These are phyloP conservation scores for Monodelphis domestica DNA, from an alignment of 2,797 vertebrate species.

Conservation along the genomic window DNA sequence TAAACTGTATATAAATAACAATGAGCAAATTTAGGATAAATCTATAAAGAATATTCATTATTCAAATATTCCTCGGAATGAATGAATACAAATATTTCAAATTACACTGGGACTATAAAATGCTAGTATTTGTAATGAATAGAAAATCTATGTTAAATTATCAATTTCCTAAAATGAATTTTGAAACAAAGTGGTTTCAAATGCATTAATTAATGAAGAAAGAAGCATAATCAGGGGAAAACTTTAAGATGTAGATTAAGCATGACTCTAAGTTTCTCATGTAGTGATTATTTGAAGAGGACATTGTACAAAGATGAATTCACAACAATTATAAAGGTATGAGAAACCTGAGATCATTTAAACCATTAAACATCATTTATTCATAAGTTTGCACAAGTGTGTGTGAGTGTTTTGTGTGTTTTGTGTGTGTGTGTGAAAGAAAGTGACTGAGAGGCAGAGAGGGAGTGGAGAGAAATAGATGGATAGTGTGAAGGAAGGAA, in stretches of 20 bases:
- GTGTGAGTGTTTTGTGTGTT: not conserved
- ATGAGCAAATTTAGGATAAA: conserved; percentile 17
- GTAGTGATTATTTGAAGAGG: not conserved
- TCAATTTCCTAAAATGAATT: conserved; percentile 23
- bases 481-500: no score
- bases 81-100: not conserved
- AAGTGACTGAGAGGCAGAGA: not conserved
- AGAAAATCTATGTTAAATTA: not conserved
- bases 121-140: conserved; percentile 1
- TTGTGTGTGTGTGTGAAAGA: not conserved
- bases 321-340: not conserved
- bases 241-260: not conserved
- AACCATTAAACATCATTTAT: not conserved
- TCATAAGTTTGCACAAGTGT: no score
- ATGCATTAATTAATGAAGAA: not conserved
- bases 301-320: not conserved
- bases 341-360: not conserved
- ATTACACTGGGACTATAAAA: not conserved
- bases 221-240: not conserved
- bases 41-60: not conserved
- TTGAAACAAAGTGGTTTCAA: not conserved
- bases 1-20: not conserved
- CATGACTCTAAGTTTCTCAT: not conserved
- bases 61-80: not conserved
- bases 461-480: not conserved